phyloP scores from a whole-genome alignment of 2,113 vertebrate species.

The Lutjanus erythropterus region DNA sequence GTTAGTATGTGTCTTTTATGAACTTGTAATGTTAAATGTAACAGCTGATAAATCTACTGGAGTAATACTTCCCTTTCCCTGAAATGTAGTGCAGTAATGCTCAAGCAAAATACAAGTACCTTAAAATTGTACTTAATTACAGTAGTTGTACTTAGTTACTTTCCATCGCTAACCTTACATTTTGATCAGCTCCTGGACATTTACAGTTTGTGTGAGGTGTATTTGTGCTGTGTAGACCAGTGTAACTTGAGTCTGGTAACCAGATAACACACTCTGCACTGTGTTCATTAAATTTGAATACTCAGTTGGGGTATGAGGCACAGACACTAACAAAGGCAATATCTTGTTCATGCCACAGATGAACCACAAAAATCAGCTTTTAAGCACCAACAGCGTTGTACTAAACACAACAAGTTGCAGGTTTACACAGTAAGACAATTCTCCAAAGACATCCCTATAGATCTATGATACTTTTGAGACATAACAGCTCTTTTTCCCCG shows the following conservation, averaged over 20 bases:
- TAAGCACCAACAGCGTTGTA: not conserved
- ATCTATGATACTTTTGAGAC: not conserved
- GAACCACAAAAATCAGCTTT: slow-evolving; percentile 8
- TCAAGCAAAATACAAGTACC: not conserved
- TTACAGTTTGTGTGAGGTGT: not conserved
- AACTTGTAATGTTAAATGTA: no score
- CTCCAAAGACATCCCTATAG: not conserved
- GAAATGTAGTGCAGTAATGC: not conserved
- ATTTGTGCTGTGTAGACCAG: slow-evolving; percentile 26
- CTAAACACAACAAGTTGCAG: not conserved
- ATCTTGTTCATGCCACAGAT: not conserved
- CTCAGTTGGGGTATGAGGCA: slow-evolving; percentile 45
- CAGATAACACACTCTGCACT: slow-evolving; percentile 72
- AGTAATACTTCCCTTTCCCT: no score
- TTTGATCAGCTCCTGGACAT: not conserved
- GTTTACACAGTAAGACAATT: not conserved
- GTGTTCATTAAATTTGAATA: slow-evolving; percentile 86
- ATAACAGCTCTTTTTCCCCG: not conserved
- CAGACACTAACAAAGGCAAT: slow-evolving; percentile 30
- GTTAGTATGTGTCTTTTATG: no score
- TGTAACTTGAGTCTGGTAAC: slow-evolving; percentile 83
- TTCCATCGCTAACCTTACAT: not conserved
- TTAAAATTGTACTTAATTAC: not conserved
- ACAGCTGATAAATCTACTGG: no score
- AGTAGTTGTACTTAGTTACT: not conserved